These are phyloP conservation scores for Promerops cafer DNA, from an alignment of 2,113 vertebrate species.

Conservation along the genomic window DNA sequence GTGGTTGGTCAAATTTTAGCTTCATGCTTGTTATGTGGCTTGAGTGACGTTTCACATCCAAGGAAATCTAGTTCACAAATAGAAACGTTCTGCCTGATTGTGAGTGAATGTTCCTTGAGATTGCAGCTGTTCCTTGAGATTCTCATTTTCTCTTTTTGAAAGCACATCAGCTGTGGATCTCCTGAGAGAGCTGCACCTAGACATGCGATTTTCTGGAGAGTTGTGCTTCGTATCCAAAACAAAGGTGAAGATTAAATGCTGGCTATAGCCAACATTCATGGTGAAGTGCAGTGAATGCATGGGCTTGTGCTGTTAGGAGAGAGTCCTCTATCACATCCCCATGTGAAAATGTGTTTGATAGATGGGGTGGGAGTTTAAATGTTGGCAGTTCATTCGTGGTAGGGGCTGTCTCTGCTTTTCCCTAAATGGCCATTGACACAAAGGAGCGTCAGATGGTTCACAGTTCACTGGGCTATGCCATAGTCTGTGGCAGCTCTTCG, in stretches of 20 bases:
- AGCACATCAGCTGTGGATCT: not conserved
- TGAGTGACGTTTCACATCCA: not conserved
- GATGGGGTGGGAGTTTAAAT: not conserved
- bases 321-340: not conserved
- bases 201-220: not conserved
- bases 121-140: not conserved
- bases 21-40: not conserved
- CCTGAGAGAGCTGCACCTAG: not conserved
- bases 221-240: not conserved
- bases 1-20: not conserved
- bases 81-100: not conserved
- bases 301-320: not conserved
- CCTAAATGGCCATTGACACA: not conserved
- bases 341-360: not conserved
- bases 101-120: not conserved
- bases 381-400: not conserved
- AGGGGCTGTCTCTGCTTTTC: not conserved
- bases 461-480: not conserved
- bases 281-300: not conserved
- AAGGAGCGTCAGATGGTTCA: not conserved
- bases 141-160: not conserved
- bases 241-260: not conserved
- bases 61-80: slow-evolving; percentile 9
- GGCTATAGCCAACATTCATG: not conserved
- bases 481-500: not conserved